Evolutionary conservation across 1,140 invertebrate species (phyloP).

Genomic region (Marisa cornuarietis): DNA sequence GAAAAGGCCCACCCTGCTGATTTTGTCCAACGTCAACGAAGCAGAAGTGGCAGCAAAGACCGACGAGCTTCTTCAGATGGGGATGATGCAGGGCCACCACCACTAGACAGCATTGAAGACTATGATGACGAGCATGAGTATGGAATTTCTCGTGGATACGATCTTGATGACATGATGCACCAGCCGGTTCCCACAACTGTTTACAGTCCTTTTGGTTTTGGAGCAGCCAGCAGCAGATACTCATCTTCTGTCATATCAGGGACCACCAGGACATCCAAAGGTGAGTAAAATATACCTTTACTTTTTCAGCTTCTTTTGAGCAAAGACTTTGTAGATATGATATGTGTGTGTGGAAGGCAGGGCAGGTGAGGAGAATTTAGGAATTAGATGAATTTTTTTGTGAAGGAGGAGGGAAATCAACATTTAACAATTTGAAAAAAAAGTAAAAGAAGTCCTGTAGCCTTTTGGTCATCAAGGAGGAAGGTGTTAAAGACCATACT

Average conservation of each 20-base stretch:
- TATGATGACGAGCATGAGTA: conserved; percentile 37
- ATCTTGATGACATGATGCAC: conserved; percentile 35
- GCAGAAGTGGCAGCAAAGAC: conserved; percentile 8
- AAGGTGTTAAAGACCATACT: too few relatives aligned
- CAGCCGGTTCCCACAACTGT: conserved; percentile 19
- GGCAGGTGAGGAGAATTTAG: too few relatives aligned
- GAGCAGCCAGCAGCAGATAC: background rate
- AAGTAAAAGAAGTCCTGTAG: too few relatives aligned
- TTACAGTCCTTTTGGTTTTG: conserved; percentile 32
- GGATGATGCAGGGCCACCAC: conserved; percentile 37
- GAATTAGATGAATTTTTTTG: too few relatives aligned
- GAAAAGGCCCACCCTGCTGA: background rate
- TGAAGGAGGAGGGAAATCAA: too few relatives aligned
- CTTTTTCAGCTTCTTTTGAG: background rate
- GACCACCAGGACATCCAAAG: conserved; percentile 7
- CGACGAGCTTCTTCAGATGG: conserved; percentile 16
- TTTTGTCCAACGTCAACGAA: background rate
- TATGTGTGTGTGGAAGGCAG: background rate
- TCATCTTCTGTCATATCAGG: conserved; percentile 3
- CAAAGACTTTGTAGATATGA: background rate
- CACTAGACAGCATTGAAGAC: conserved; percentile 36
- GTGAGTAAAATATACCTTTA: background rate
- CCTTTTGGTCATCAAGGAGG: too few relatives aligned
- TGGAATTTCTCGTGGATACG: conserved; percentile 35
- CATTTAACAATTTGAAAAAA: too few relatives aligned